Evolutionary conservation across 2,888 invertebrate genomes (phyloP), one percentile per base, ranked within the genome.

Genomic region (Lasiommata megera): DNA sequence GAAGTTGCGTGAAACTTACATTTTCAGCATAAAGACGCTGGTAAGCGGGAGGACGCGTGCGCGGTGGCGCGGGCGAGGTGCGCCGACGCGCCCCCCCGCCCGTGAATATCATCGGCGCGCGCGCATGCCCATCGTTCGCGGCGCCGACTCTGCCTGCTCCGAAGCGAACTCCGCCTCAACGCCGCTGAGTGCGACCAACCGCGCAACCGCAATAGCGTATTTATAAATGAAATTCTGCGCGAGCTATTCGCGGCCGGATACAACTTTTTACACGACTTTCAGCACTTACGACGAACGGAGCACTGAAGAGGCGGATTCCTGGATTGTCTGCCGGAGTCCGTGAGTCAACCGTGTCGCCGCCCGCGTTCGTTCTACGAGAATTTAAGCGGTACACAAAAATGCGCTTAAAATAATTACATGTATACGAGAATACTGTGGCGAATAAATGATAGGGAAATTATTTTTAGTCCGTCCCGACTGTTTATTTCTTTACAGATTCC

Each of bases 221-320:
- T 89, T 86, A 88, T 89, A 89, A 88, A 86, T 84, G 81, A 74
- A 87, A 89, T 88, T 84, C 88, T 87, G 79, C 79, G 74, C 80
- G 77, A 78, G 80, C 80, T 82, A 82, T 84, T 80, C 82, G 73
- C 74, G 73, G 85, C 84, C 87, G 88, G 88, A 87, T 89, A 88
- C 86, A 84, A 84, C 88, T 88, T 88, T 88, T 88, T 87, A 88
- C 89, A 88, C 89, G 89, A 88, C 88, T 88, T 82, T 86, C 89
- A 70, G 85, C 88, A 89, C 89, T 90, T 89, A 88, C 88, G 86
- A 76, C 88, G 84, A 80, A 75, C 86, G 80, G 80, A 85, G 81
- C 81, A 89, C 89, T 90, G 89, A 85, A 81, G 80, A 81, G 78
- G 75, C 79, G 75, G 72, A 73, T 74, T 75, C 76, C 80, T 74